Base-by-base conservation (phyloP, 2,888 invertebrate species). In the Pyrgus malvae region DNA sequence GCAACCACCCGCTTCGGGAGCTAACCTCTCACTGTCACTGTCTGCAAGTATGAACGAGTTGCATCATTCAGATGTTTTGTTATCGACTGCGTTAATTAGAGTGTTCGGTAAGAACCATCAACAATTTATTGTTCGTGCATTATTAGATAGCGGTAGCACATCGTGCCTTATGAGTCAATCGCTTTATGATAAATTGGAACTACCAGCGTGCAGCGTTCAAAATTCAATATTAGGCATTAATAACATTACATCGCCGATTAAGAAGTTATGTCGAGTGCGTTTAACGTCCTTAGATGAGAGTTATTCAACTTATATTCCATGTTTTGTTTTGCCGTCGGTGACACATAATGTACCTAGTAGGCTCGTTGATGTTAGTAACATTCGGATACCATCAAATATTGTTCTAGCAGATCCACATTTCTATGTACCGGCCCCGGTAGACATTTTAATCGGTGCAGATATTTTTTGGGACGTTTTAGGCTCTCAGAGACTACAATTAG, bases 361-460 rank as follows among this genome's bases (percentile, higher is more conserved):
- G 16, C 21, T 59, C 1, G 8, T 64, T 7, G 11, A 60, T 31
- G 11, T 65, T 12, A 29, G 27, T 0, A 19, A 33, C 23, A 8
- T 65, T 29, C 49, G 60, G 3, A 59, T 67, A 14, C 67, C 66
- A 2, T 48, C 56, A 3, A 11, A 62, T 40, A 51, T 67, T 37
- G 38, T 48, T 48, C 48, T 65, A 31, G 63, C 62, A 1, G 65
- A 67, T 25, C 65, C 65, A 12, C 17, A 41, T 8, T 67, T 66
- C 56, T 38, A 65, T 14, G 31, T 40, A 21, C 56, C 59, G 8
- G 46, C 63, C 27, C 29, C 48, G 0, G 41, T 68, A 2, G 63
- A 68, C 51, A 45, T 68, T 6, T 31, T 66, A n/a, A 55, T 66
- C 0, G 65, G 66, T 9, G 68, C 58, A 11, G 62, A 65, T 17